Conservation (phyloP, 2,797 vertebrate genomes). For the Enoplosus armatus region DNA sequence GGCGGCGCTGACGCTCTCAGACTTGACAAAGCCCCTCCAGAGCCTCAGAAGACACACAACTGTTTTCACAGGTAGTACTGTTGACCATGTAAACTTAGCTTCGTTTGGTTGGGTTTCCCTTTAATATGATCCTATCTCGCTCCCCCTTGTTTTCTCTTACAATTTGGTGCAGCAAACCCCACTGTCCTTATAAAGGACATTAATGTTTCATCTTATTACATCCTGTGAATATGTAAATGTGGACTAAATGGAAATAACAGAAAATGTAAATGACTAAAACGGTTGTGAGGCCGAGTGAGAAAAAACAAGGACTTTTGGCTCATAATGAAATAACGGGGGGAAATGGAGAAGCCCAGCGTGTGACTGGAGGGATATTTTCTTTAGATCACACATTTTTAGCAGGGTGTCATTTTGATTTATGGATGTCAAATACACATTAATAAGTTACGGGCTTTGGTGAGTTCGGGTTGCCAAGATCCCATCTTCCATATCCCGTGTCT, state of each 20-base stretch:
- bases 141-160: not conserved
- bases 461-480: constrained; percentile 87
- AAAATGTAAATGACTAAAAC: constrained; percentile 10
- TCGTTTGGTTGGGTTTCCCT: accelerated
- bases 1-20: too few relatives aligned
- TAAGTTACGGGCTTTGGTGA: constrained; percentile 85
- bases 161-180: not conserved
- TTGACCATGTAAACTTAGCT: not conserved
- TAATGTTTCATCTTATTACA: not conserved
- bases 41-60: not conserved
- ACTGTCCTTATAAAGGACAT: not conserved
- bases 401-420: constrained; percentile 88
- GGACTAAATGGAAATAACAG: constrained; percentile 10
- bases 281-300: not conserved
- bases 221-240: constrained; percentile 4
- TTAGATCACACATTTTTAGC: constrained; percentile 42
- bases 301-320: not conserved
- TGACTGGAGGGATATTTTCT: constrained; percentile 36
- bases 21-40: not conserved
- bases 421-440: constrained; percentile 85
- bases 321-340: not conserved
- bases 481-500: constrained; percentile 87
- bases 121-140: not conserved
- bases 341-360: constrained; percentile 19
- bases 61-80: not conserved